A percentile compares a stretch with the other conserved stretches of the same genome.
Conservation (phyloP, 2,888 invertebrate genomes). For the Thymelicus acteon region DNA sequence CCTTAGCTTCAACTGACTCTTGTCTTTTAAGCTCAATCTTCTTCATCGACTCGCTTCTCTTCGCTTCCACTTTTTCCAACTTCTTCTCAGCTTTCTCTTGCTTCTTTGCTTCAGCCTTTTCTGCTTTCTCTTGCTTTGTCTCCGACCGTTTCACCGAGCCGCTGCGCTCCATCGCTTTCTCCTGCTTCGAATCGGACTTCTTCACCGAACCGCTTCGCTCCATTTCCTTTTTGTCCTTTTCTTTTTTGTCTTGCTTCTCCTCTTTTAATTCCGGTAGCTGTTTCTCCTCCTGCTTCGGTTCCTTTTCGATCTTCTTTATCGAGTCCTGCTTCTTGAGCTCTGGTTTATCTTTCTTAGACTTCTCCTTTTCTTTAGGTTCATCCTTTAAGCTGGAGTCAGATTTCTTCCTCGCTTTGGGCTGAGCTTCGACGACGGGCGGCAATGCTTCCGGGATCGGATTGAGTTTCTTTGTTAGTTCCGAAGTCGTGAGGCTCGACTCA, state of each 20-base stretch:
- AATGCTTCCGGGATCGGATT: constrained; percentile 49
- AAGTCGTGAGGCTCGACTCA: constrained; percentile 59
- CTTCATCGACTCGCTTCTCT: constrained; percentile 67
- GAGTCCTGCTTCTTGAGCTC: constrained; percentile 55
- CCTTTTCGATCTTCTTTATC: constrained; percentile 60
- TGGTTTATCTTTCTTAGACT: constrained; percentile 63
- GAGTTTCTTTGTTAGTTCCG: constrained; percentile 61
- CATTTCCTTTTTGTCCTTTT: constrained; percentile 53
- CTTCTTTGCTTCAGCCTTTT: constrained; percentile 59
- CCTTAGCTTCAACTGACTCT: constrained; percentile 75
- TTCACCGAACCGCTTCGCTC: constrained; percentile 63
- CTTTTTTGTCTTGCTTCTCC: constrained; percentile 49
- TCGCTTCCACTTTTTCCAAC: constrained; percentile 59
- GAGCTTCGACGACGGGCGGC: constrained; percentile 49
- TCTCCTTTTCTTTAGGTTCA: constrained; percentile 66
- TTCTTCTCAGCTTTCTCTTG: constrained; percentile 52
- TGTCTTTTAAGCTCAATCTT: constrained; percentile 70
- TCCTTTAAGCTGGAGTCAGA: constrained; percentile 76
- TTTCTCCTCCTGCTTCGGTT: constrained; percentile 53
- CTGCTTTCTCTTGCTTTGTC: constrained; percentile 52
- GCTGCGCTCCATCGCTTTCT: constrained; percentile 57
- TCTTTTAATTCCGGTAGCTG: constrained; percentile 43
- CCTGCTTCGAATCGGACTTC: constrained; percentile 46
- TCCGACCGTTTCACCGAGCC: constrained; percentile 56
- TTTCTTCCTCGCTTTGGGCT: constrained; percentile 69